A percentile compares a stretch with the other conserved stretches of the same genome.
Evolutionary conservation across 2,888 invertebrate species (phyloP).

Genomic region (Dioctria linearis): DNA sequence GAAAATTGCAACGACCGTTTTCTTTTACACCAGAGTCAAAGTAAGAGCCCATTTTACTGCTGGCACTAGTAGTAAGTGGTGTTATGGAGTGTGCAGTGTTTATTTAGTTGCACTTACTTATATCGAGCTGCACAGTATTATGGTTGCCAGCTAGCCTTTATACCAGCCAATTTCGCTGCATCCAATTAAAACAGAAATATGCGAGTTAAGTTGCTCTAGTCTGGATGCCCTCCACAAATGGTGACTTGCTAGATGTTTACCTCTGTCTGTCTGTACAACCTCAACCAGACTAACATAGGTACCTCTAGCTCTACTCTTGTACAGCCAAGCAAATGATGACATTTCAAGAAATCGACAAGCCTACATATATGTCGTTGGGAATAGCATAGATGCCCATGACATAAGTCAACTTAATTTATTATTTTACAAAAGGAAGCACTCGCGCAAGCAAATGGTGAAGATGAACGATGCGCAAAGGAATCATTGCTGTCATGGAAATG

Average conservation of each 20-base stretch:
- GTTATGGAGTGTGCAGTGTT: not conserved
- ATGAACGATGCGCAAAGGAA: constrained; percentile 43
- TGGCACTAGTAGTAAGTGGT: not conserved
- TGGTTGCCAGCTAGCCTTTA: not conserved
- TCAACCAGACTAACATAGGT: not conserved
- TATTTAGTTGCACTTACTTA: not conserved
- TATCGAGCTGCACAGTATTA: not conserved
- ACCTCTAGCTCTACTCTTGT: not conserved
- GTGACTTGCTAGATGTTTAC: not conserved
- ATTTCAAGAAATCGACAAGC: constrained; percentile 53
- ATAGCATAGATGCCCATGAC: constrained; percentile 54
- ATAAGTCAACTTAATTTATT: constrained; percentile 58
- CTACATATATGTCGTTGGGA: constrained; percentile 45
- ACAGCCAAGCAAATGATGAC: constrained; percentile 44
- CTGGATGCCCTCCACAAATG: not conserved
- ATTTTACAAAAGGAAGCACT: constrained; percentile 21
- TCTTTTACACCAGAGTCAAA: constrained; percentile 9
- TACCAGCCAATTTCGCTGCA: constrained; percentile 46
- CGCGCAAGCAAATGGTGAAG: constrained; percentile 28
- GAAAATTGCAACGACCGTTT: constrained; percentile 43
- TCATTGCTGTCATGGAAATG: constrained; percentile 1
- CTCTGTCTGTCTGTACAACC: no score
- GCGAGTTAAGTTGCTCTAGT: constrained; percentile 5
- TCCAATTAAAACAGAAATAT: constrained; percentile 48
- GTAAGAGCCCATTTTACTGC: constrained; percentile 8